A percentile compares a stretch with the other conserved stretches of the same genome.
Conservation (phyloP, 2,113 vertebrate genomes). For the Pseudonaja textilis region DNA sequence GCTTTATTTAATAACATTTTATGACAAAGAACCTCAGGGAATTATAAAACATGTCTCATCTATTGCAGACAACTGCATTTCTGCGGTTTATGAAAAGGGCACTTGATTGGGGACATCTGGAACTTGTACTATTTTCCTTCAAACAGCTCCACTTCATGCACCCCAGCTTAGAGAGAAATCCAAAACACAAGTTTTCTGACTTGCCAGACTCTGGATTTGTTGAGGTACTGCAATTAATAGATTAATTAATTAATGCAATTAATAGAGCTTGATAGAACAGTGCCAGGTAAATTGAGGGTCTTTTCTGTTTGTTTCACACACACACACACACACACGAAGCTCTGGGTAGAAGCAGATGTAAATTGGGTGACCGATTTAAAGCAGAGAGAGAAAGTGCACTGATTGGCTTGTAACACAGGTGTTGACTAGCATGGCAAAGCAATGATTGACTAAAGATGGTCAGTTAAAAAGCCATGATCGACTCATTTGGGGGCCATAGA, state of each 20-base stretch:
- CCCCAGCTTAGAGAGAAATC: not conserved
- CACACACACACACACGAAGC: too few relatives aligned
- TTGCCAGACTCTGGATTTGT: not conserved
- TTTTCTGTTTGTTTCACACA: not conserved
- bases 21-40: not conserved
- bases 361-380: not conserved
- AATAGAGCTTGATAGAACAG: not conserved
- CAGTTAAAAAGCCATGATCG: not conserved
- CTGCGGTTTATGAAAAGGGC: not conserved
- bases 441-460: not conserved
- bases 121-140: not conserved
- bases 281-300: not conserved
- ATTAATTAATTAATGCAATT: not conserved
- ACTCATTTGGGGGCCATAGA: not conserved
- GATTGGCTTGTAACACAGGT: not conserved
- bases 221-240: not conserved
- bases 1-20: not conserved
- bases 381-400: not conserved
- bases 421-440: not conserved
- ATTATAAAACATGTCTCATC: not conserved
- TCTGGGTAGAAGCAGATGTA: not conserved
- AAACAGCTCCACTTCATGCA: not conserved
- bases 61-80: not conserved
- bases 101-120: not conserved
- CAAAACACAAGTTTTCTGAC: constrained; percentile 37